Evolutionary conservation across 2,888 invertebrate species (phyloP).

Genomic region (Itoplectis maculator): DNA sequence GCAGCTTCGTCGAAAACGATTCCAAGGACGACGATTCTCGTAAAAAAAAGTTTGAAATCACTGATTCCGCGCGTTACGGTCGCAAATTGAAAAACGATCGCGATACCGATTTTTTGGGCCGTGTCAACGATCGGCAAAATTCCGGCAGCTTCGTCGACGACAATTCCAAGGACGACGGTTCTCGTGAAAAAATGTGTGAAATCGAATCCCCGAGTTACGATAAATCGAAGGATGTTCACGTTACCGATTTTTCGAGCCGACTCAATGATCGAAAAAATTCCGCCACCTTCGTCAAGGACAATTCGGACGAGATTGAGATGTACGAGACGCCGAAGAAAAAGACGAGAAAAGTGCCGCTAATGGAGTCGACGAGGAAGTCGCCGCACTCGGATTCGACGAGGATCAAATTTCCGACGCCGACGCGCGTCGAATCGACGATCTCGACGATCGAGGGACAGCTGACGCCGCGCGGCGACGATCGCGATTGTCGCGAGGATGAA

Average conservation of each 20-base stretch:
- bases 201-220: too few relatives aligned
- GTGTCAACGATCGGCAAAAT: too few relatives aligned
- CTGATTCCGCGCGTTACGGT: too few relatives aligned
- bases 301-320: conserved; percentile 32
- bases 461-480: conserved; percentile 47
- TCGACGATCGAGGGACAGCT: conserved; percentile 64
- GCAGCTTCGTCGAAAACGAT: too few relatives aligned
- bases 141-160: too few relatives aligned
- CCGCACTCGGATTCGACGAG: conserved; percentile 61
- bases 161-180: too few relatives aligned
- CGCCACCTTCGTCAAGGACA: conserved; percentile 15
- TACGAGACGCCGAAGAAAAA: conserved; percentile 60
- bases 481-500: neutral
- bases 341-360: conserved; percentile 65
- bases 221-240: neutral
- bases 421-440: conserved; percentile 64
- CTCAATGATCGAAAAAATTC: too few relatives aligned
- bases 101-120: too few relatives aligned
- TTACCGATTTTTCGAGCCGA: neutral
- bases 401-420: conserved; percentile 57
- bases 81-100: too few relatives aligned
- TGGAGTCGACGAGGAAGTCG: conserved; percentile 75
- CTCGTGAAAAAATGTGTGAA: too few relatives aligned
- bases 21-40: too few relatives aligned
- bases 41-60: too few relatives aligned